These are phyloP conservation scores for Melanerpes aurifrons DNA, from an alignment of 2,113 vertebrate genomes.

Conservation along the genomic window DNA sequence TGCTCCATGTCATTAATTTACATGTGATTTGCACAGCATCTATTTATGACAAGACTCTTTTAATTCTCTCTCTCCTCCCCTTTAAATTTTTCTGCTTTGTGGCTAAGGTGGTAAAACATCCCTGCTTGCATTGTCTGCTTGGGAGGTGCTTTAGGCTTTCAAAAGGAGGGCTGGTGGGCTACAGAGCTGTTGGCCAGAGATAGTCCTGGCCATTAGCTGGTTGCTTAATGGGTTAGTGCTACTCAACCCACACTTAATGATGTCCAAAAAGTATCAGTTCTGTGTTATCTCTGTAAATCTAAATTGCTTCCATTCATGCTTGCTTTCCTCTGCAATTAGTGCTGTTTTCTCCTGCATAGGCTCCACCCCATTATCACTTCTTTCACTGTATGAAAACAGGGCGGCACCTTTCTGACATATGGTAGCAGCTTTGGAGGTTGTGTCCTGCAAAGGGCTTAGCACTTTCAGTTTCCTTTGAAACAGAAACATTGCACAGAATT, in stretches of 20 bases:
- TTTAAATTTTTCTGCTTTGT: slow-evolving; percentile 1
- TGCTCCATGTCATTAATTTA: not conserved
- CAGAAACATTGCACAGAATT: not conserved
- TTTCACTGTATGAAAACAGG: not conserved
- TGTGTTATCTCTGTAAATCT: slow-evolving; percentile 29
- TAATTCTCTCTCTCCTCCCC: not conserved
- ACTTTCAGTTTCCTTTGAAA: not conserved
- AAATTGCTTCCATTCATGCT: slow-evolving; percentile 53
- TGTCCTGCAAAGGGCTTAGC: not conserved
- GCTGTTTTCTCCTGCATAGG: slow-evolving; percentile 15
- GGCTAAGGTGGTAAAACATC: not conserved
- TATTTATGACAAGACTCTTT: not conserved
- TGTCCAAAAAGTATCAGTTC: slow-evolving; percentile 54
- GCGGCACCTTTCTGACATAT: not conserved
- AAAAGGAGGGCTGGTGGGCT: not conserved
- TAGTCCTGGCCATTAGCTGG: not conserved
- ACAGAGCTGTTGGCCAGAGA: not conserved
- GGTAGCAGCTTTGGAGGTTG: not conserved
- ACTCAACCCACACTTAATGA: not conserved
- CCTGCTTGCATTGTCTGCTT: not conserved
- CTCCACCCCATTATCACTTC: slow-evolving; percentile 22
- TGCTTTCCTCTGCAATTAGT: slow-evolving; percentile 52
- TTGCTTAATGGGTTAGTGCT: slow-evolving; percentile 7
- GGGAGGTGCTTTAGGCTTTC: not conserved
- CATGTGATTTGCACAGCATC: not conserved